Evolutionary conservation across 1,140 invertebrate species (phyloP), one percentile per base, ranked within the genome.

Genomic region (Drosophila jambulina): DNA sequence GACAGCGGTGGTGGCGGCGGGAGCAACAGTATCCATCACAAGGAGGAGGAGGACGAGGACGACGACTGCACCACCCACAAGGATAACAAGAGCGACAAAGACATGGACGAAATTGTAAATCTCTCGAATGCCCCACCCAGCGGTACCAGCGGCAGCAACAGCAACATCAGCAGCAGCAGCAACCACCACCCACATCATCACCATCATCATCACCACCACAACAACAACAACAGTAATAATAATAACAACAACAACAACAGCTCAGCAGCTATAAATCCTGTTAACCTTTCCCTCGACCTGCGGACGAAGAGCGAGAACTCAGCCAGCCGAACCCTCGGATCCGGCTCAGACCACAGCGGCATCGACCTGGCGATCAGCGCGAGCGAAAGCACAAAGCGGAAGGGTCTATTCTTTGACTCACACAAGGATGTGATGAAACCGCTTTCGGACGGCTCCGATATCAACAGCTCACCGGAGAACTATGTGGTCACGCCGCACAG

Each of bases 401-500:
- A 96, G 94, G 94, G 94, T 63, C 94, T 93, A 94, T 95, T 86
- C 94, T 95, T 93, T 94, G 95, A 46, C 93, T 64, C 95, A 32
- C 95, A 95, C 84, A 91, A 95, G 76, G 94, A 95, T 94, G 78
- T 94, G 93, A 71, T 94, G 93, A 80, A 95, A 94, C 78, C 93
- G 93, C 94, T 95, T 15, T 94, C 95, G 4, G 95, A 96, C 77
- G 94, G 94, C 70, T 95, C 95, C 3, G 93, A 95, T 36, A 94
- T 95, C 13, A 95, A 95, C 83, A 94, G 94, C 53, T 95, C 95
- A 21, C 95, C 95, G 0, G 95, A 96, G 82, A 95, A 95, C 72
- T 97, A 97, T 82, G 96, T 97, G 29, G 97, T 97, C 8, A 97
- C 96, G 40, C 97, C 97, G 1, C 96, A 97, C 93, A 93, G 97